Conservation (phyloP, 2,888 invertebrate genomes). For the Dynastes hyllus region DNA sequence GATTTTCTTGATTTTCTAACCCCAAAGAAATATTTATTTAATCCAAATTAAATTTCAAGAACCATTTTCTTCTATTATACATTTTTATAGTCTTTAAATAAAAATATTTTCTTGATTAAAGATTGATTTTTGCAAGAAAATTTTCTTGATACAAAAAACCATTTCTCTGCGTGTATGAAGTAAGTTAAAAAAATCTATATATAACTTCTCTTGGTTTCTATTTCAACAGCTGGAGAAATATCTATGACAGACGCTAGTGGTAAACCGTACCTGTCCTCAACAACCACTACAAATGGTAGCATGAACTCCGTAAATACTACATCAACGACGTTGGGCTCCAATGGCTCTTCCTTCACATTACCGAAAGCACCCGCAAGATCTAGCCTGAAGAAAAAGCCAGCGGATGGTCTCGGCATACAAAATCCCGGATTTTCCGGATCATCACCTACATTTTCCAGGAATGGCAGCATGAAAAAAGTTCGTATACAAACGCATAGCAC, state of each 20-base stretch:
- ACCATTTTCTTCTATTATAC: too few relatives aligned
- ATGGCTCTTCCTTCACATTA: slow-evolving; percentile 72
- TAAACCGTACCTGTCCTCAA: slow-evolving; percentile 79
- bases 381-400: slow-evolving; percentile 86
- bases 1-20: too few relatives aligned
- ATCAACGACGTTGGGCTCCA: slow-evolving; percentile 78
- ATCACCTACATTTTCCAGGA: slow-evolving; percentile 87
- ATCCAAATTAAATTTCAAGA: too few relatives aligned
- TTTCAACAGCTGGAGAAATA: slow-evolving; percentile 68
- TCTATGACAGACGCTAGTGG: slow-evolving; percentile 92
- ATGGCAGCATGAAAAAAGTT: slow-evolving; percentile 92
- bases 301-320: slow-evolving; percentile 84
- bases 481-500: slow-evolving; percentile 94
- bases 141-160: too few relatives aligned
- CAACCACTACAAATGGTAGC: slow-evolving; percentile 71
- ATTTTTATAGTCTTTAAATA: too few relatives aligned
- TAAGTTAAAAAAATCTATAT: slow-evolving; percentile 40
- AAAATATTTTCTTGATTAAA: too few relatives aligned
- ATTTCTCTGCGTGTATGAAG: background rate
- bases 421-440: slow-evolving; percentile 90
- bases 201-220: slow-evolving; percentile 49
- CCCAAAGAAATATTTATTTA: too few relatives aligned
- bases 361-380: slow-evolving; percentile 81
- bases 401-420: slow-evolving; percentile 85
- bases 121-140: too few relatives aligned